Evolutionary conservation across 2,888 invertebrate genomes (phyloP).

Genomic region (Onchidella celtica): DNA sequence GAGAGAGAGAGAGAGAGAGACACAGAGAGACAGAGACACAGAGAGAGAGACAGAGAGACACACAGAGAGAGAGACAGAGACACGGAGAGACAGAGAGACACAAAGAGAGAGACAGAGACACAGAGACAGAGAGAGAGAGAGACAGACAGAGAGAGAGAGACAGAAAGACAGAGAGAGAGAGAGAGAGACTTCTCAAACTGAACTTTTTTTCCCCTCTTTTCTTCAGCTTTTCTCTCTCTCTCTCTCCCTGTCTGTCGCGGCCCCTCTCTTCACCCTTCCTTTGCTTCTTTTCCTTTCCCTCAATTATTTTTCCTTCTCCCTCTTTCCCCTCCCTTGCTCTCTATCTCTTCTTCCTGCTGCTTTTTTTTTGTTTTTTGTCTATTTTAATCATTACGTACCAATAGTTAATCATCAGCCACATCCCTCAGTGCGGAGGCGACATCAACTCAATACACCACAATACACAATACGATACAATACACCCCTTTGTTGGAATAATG

Average conservation of each 20-base stretch:
- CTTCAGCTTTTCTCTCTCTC: conserved; percentile 18
- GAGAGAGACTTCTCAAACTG: conserved; percentile 1
- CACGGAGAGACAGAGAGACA: neutral
- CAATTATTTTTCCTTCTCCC: neutral
- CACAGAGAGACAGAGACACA: neutral
- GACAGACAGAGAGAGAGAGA: conserved; percentile 7
- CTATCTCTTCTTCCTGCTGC: neutral
- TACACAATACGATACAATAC: too few relatives aligned
- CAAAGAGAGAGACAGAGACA: neutral
- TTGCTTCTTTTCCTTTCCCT: neutral
- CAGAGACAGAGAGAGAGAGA: neutral
- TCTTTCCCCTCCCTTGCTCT: neutral
- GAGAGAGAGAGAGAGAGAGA: too few relatives aligned
- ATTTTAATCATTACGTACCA: too few relatives aligned
- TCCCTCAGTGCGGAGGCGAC: too few relatives aligned
- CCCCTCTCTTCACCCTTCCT: neutral
- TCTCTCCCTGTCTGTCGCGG: conserved; percentile 5
- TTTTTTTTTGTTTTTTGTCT: neutral
- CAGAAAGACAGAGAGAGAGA: conserved; percentile 19
- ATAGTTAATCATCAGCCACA: too few relatives aligned
- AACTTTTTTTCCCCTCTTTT: neutral
- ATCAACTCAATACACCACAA: too few relatives aligned
- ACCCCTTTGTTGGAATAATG: too few relatives aligned
- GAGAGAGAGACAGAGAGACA: neutral
- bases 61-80: neutral